Percentiles rank a stretch among this genome's conserved stretches.
Conservation (phyloP, 37 sponge, comb jelly and placozoan genomes). For the Crambe crambe region DNA sequence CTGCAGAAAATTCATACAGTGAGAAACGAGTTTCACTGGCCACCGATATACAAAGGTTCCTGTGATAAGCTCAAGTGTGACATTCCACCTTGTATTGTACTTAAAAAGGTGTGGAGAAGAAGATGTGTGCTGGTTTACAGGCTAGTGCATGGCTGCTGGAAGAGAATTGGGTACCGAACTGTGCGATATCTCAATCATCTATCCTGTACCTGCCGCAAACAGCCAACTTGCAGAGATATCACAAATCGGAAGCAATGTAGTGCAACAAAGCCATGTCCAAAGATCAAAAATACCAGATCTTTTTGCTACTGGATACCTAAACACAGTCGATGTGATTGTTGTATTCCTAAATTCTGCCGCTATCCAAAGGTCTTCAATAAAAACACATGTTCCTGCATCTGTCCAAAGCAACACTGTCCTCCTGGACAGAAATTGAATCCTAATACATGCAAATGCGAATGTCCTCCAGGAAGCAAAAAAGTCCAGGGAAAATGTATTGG, state of each 20-base stretch:
- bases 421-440: not conserved
- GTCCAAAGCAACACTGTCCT: not conserved
- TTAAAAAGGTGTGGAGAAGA: too few relatives aligned
- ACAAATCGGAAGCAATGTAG: not conserved
- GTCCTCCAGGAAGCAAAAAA: not conserved
- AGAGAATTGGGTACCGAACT: not conserved
- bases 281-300: not conserved
- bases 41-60: not conserved
- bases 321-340: conserved; percentile 26
- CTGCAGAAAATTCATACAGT: conserved; percentile 11
- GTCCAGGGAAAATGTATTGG: not conserved
- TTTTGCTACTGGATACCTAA: not conserved
- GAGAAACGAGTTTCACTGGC: conserved; percentile 13
- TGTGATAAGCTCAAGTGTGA: conserved; percentile 5
- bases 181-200: not conserved
- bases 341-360: conserved; percentile 15
- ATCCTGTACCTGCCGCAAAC: not conserved
- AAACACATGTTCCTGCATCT: conserved; percentile 30
- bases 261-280: conserved; percentile 1
- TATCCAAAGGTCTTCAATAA: conserved; percentile 14
- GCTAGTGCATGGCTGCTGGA: not conserved
- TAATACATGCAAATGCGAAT: not conserved
- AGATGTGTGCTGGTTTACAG: conserved; percentile 15
- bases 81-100: not conserved
- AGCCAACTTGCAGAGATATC: conserved; percentile 14